Conservation (phyloP, 1,140 invertebrate genomes). For the Sitodiplosis mosellana region DNA sequence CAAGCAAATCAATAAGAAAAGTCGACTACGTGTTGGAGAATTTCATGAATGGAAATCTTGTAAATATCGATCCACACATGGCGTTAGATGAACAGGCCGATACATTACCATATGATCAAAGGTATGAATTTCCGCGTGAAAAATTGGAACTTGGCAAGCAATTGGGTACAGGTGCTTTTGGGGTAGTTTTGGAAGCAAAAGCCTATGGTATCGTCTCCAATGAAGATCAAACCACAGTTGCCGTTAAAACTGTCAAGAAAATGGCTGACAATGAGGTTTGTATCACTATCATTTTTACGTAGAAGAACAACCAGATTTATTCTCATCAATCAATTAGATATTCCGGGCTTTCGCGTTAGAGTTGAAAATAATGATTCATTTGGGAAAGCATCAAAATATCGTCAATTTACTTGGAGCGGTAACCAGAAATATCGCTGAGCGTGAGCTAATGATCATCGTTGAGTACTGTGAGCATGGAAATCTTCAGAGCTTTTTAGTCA, state of each 20-base stretch:
- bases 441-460: conserved; percentile 76
- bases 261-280: conserved; percentile 38
- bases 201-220: conserved; percentile 54
- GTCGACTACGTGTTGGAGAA: too few species aligned
- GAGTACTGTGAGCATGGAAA: conserved; percentile 85
- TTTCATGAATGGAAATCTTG: conserved; percentile 43
- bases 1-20: too few species aligned
- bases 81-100: conserved; percentile 82
- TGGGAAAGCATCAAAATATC: conserved; percentile 86
- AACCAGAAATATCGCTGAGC: conserved; percentile 74
- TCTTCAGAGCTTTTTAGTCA: conserved; percentile 65
- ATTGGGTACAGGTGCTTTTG: conserved; percentile 81
- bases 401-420: conserved; percentile 87
- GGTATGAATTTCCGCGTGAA: conserved; percentile 77
- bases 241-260: conserved; percentile 73
- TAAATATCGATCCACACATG: conserved; percentile 71
- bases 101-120: conserved; percentile 72
- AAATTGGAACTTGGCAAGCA: conserved; percentile 63
- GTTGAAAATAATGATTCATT: conserved; percentile 89
- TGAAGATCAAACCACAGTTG: conserved; percentile 52
- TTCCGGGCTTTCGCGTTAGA: conserved; percentile 76
- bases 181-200: conserved; percentile 76
- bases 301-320: not conserved
- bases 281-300: too few species aligned
- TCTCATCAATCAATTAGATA: conserved; percentile 23